phyloP scores from a whole-genome alignment of 2,113 vertebrate genomes.

The Cololabis saira region DNA sequence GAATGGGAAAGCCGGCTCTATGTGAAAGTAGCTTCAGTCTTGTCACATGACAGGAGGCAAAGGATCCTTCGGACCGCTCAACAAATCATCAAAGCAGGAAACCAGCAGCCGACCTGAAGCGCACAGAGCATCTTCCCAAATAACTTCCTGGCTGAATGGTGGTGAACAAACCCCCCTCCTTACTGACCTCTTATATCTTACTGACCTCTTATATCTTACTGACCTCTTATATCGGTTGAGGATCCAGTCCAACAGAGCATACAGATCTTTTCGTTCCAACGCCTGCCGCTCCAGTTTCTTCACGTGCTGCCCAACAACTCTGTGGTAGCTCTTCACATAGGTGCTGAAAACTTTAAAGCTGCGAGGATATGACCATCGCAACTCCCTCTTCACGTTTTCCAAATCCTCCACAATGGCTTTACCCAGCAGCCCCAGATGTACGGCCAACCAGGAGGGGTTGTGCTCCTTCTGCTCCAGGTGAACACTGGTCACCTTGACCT shows the following conservation, averaged over 20 bases:
- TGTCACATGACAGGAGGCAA: no score
- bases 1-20: no score
- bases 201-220: slow-evolving; percentile 75
- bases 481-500: slow-evolving; percentile 53
- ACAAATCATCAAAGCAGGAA: no score
- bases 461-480: slow-evolving; percentile 63
- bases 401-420: slow-evolving; percentile 72
- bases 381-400: slow-evolving; percentile 69
- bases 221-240: slow-evolving; percentile 78
- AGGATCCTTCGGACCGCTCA: no score
- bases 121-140: no score
- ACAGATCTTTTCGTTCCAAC: slow-evolving; percentile 71
- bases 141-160: no score
- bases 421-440: slow-evolving; percentile 79
- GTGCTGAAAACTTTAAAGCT: slow-evolving; percentile 80
- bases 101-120: no score
- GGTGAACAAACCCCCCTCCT: no score
- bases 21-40: no score
- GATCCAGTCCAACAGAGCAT: slow-evolving; percentile 78
- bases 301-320: slow-evolving; percentile 68
- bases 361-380: slow-evolving; percentile 73
- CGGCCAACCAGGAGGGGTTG: slow-evolving; percentile 72
- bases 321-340: slow-evolving; percentile 72
- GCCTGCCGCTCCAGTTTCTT: slow-evolving; percentile 58
- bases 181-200: slow-evolving; percentile 73